Evolutionary conservation across 2,797 vertebrate genomes (phyloP).

Genomic region (Karalla daura): DNA sequence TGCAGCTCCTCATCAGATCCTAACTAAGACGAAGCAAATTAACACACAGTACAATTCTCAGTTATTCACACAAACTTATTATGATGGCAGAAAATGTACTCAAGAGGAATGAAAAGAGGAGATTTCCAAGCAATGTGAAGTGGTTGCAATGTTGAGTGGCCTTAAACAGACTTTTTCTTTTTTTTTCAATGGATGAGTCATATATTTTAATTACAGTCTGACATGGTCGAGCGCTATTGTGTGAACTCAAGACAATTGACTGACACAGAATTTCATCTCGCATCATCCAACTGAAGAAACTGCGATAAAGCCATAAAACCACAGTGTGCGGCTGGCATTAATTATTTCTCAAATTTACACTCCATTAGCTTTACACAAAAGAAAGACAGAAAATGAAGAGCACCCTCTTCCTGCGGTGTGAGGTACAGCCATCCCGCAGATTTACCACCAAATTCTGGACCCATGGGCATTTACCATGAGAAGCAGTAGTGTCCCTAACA

Average conservation of each 20-base stretch:
- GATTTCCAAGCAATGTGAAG: background rate
- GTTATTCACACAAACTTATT: background rate
- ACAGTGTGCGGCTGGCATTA: background rate
- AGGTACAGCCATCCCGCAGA: background rate
- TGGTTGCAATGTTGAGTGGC: background rate
- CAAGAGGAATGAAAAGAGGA: background rate
- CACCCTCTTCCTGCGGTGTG: constrained; percentile 34
- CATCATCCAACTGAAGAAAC: constrained; percentile 1
- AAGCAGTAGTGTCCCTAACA: background rate
- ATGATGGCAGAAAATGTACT: background rate
- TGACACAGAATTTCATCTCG: background rate
- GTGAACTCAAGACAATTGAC: too few relatives aligned
- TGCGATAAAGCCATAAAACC: background rate
- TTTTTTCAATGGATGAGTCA: background rate
- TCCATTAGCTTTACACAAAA: background rate
- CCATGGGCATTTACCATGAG: background rate
- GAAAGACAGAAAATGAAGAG: constrained; percentile 7
- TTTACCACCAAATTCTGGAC: background rate
- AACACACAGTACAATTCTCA: too few relatives aligned
- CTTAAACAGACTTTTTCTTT: background rate
- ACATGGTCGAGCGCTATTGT: background rate
- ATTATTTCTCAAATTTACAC: background rate
- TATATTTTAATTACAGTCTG: background rate
- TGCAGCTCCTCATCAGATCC: background rate
- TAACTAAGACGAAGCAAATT: background rate